Percentiles rank a stretch among this genome's conserved stretches.
Conservation (phyloP, 2,113 vertebrate species). For the Melanerpes formicivorus region DNA sequence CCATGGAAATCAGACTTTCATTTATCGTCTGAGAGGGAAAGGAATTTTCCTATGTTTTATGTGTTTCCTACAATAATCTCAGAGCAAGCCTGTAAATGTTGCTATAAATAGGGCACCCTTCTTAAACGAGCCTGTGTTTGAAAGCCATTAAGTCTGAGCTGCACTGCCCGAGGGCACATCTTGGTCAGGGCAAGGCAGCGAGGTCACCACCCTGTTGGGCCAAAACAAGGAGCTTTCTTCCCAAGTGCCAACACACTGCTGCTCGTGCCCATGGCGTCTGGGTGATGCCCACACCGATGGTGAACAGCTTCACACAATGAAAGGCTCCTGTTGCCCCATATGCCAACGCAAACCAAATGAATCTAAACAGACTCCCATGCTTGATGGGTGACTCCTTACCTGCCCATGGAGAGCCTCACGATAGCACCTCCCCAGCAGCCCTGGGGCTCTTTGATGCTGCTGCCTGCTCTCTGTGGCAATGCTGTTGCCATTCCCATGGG, state of each 20-base stretch:
- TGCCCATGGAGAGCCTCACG: slow-evolving; percentile 86
- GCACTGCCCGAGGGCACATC: slow-evolving; percentile 19
- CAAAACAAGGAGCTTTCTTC: background rate
- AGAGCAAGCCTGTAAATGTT: slow-evolving; percentile 48
- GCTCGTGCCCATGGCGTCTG: background rate
- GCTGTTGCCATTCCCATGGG: slow-evolving; percentile 57
- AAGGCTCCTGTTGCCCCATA: background rate
- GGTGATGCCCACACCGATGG: background rate
- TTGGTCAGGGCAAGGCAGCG: background rate
- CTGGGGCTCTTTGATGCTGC: slow-evolving; percentile 61
- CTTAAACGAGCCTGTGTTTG: slow-evolving; percentile 40
- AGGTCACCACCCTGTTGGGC: background rate
- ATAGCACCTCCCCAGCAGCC: slow-evolving; percentile 88
- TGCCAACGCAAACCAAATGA: fast-evolving
- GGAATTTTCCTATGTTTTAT: slow-evolving; percentile 69
- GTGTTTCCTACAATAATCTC: slow-evolving; percentile 53
- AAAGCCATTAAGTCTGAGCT: slow-evolving; percentile 54
- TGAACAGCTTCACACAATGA: background rate
- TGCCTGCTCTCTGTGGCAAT: slow-evolving; percentile 38
- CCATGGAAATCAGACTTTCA: slow-evolving; percentile 67
- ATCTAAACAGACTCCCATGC: fast-evolving
- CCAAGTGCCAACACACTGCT: background rate
- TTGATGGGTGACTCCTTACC: slow-evolving; percentile 71
- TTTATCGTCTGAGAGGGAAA: slow-evolving; percentile 66
- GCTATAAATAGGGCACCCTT: slow-evolving; percentile 63